Conservation (phyloP, 1,140 invertebrate species). For the Drosophila kohkoa region DNA sequence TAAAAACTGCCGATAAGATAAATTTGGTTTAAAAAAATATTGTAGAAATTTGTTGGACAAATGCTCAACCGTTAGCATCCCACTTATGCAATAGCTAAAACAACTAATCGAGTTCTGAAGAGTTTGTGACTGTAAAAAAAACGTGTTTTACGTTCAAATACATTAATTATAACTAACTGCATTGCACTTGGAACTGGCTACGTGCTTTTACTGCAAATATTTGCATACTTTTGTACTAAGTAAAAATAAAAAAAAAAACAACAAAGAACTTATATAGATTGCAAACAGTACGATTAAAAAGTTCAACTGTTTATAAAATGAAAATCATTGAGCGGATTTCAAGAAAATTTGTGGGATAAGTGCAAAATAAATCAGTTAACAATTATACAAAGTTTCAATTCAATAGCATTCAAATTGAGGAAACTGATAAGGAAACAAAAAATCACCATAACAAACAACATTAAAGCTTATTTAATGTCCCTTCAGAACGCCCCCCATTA, state of each 20-base stretch:
- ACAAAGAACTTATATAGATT: conserved; percentile 3
- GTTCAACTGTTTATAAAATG: background rate
- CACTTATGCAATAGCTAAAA: conserved; percentile 7
- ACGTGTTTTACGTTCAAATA: conserved; percentile 61
- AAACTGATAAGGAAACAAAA: too few species aligned
- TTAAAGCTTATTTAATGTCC: conserved; percentile 1
- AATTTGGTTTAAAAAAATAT: conserved; percentile 1
- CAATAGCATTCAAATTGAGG: background rate
- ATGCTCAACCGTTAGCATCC: conserved; percentile 2
- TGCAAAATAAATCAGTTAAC: background rate
- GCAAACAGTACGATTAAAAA: background rate
- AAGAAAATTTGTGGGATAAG: background rate
- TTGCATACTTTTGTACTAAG: conserved; percentile 12
- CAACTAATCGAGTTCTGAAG: background rate
- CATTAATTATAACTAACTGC: conserved; percentile 34
- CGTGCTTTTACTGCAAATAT: conserved; percentile 44
- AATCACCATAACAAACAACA: background rate
- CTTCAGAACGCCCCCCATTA: conserved; percentile 24
- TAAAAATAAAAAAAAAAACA: conserved; percentile 12
- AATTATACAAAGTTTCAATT: background rate
- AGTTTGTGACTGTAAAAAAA: conserved; percentile 14
- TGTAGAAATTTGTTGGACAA: background rate
- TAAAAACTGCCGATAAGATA: conserved; percentile 17
- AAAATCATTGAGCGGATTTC: too few species aligned
- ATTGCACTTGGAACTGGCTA: conserved; percentile 42